Evolutionary conservation across 2,888 invertebrate genomes (phyloP), one percentile per base, ranked within the genome.

Genomic region (Podabrus alpinus): DNA sequence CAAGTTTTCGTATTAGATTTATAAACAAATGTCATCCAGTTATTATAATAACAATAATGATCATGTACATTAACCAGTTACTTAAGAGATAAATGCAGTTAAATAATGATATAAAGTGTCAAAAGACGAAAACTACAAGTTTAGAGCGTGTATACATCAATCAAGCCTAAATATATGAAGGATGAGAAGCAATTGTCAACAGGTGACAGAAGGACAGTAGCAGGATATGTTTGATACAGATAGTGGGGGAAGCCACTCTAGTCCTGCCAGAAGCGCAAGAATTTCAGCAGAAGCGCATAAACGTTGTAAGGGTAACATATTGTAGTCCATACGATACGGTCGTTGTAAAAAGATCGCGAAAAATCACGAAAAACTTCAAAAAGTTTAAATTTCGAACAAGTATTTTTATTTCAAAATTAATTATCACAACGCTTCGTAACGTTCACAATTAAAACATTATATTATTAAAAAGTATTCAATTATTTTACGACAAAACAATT

Each of bases 181-280:
- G 59, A 68, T 68, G 66, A 67, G 71, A 74, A 76, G 79, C 79
- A 78, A 82, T 80, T 82, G 81, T 82, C 83, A 83, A 83, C 83
- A 83, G 83, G 83, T 83, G 83, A 81, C 80, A 79, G 77, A 72
- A 69, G 74, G 77, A 73, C 75, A 72, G 72, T 77, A 78, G 79
- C 78, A 78, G 77, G 80, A 78, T 73, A 73, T 72, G 71, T 25
- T 68, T 75, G 77, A 77, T 78, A 79, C 75, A 74, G 73, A 75
- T 68, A 78, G 75, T 76, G 78, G 79, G 78, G 76, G 73, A 75
- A 78, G 75, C 73, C 77, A 73, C 73, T 72, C 67, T 68, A 66
- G 70, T 69, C 29, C 68, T 45, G 73, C 66, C 74, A 68, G 69
- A 59, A 75, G 75, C 78, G 74, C 78, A 72, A 75, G 73, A 71